These are phyloP conservation scores for Yponomeuta cagnagella DNA, from an alignment of 2,888 invertebrate genomes.

Conservation along the genomic window DNA sequence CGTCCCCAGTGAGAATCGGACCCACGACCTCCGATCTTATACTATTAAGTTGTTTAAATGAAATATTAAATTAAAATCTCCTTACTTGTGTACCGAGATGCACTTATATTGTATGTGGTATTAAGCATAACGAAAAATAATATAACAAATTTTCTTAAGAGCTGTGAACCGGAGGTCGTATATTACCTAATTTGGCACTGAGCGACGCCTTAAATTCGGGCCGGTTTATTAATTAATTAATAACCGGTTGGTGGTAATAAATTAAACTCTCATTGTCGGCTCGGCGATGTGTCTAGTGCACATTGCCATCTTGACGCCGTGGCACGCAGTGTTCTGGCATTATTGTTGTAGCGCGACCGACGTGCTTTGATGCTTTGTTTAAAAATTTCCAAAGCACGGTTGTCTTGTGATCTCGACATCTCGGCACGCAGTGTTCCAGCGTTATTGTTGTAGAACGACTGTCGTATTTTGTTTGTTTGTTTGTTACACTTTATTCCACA, in stretches of 20 bases:
- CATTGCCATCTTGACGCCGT: not conserved
- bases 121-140: no score
- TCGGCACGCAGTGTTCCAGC: not conserved
- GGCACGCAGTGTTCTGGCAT: not conserved
- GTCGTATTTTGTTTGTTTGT: no score
- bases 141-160: not conserved
- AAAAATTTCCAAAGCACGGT: not conserved
- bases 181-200: not conserved
- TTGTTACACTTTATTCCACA: no score
- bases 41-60: no score
- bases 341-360: not conserved
- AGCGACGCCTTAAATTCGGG: not conserved
- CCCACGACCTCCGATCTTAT: no score
- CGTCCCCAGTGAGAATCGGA: no score
- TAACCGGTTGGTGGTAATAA: constrained; percentile 11
- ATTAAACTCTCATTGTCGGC: constrained; percentile 10
- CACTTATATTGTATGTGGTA: no score
- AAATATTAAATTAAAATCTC: not conserved
- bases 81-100: not conserved
- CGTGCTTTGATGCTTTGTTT: not conserved
- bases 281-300: constrained; percentile 7
- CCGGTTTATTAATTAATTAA: constrained; percentile 23
- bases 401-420: not conserved
- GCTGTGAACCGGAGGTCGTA: not conserved
- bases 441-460: not conserved